These are phyloP conservation scores for Hippopotamyrus pictus DNA, from an alignment of 2,797 vertebrate species.

Conservation along the genomic window DNA sequence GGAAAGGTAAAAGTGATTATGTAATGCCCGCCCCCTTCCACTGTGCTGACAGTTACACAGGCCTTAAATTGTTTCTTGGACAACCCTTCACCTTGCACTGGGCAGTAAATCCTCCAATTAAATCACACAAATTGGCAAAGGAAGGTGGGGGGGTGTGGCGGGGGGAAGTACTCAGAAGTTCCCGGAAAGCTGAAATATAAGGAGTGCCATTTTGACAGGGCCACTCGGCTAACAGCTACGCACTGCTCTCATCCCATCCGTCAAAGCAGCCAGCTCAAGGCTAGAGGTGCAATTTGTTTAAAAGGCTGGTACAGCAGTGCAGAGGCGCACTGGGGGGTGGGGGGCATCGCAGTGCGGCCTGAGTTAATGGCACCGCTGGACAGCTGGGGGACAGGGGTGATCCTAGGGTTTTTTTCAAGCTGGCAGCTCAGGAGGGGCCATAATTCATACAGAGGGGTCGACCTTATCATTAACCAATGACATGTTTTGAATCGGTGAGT, in stretches of 20 bases:
- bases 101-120: conserved; percentile 65
- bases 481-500: background rate
- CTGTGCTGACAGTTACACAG: conserved; percentile 30
- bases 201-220: conserved; percentile 33
- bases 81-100: conserved; percentile 57
- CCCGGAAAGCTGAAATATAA: conserved; percentile 30
- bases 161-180: conserved; percentile 26
- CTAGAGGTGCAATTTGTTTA: conserved; percentile 41
- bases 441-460: background rate
- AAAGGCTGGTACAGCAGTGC: conserved; percentile 11
- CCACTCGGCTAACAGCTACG: conserved; percentile 28
- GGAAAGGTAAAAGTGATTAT: conserved; percentile 28
- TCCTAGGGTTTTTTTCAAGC: background rate
- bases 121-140: conserved; percentile 59
- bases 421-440: background rate
- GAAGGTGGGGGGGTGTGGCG: conserved; percentile 41
- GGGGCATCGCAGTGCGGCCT: background rate
- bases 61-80: conserved; percentile 57
- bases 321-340: background rate
- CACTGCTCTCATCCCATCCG: conserved; percentile 19
- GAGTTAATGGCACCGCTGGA: background rate
- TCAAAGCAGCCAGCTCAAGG: conserved; percentile 34
- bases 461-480: background rate
- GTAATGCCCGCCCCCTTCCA: conserved; percentile 23
- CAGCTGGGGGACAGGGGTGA: background rate